A percentile compares a stretch with the other conserved stretches of the same genome.
Conservation (phyloP, 2,113 vertebrate genomes). For the Lamprotornis superbus region DNA sequence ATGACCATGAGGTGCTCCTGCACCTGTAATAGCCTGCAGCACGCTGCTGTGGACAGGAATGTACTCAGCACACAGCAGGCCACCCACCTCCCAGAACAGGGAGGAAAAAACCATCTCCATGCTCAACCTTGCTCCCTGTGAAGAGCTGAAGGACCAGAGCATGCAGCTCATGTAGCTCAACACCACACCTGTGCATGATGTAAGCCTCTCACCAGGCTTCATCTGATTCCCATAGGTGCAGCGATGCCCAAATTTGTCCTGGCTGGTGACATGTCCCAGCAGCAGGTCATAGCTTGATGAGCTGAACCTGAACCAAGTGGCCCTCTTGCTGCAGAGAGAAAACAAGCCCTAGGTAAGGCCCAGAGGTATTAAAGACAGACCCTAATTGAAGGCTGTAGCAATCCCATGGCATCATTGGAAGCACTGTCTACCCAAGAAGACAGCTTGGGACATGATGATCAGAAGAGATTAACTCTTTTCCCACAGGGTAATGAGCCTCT, state of each 20-base stretch:
- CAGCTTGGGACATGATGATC: background rate
- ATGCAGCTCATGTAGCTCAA: background rate
- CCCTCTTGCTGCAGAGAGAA: background rate
- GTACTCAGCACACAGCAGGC: background rate
- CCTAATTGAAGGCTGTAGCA: background rate
- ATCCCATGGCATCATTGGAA: background rate
- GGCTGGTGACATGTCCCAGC: background rate
- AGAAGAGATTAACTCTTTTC: background rate
- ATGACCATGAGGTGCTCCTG: background rate
- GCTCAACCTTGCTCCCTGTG: background rate
- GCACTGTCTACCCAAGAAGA: background rate
- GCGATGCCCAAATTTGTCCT: background rate
- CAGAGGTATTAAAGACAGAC: background rate
- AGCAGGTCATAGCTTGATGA: background rate
- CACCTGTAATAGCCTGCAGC: background rate
- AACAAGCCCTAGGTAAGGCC: background rate
- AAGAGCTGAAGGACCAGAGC: background rate
- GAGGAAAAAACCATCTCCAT: background rate
- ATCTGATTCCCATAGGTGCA: background rate
- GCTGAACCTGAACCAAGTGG: background rate
- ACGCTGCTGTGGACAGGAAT: background rate
- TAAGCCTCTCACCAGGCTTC: background rate
- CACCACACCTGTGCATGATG: background rate
- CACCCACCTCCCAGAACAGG: background rate
- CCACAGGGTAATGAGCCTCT: background rate